Base-by-base conservation (phyloP, 2,113 vertebrate species). In the Antigone vipio region DNA sequence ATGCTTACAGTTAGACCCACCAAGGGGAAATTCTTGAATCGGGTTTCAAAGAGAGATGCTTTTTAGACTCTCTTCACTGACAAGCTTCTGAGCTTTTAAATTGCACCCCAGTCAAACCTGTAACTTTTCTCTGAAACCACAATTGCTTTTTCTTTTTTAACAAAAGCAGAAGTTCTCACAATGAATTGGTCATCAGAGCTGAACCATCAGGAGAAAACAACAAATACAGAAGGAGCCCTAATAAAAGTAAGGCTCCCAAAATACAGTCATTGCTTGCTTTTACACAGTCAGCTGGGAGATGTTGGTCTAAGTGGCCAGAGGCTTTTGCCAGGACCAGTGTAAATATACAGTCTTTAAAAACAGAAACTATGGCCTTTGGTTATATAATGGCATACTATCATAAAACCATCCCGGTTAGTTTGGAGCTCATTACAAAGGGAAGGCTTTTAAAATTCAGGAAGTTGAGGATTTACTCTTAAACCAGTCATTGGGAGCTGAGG, bases 391-490 rank as follows among this genome's bases (percentile, higher is more conserved):
- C 58, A 72, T 20, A 64, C 16, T 26, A 85, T 21, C 35, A 72
- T 29, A 56, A 87, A 92, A 64, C 29, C 29, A 45, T 30, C 40
- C 19, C 2, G 5, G 32, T 81, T 59, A 81, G n/a, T 60, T n/a
- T 85, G 88, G 76, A 89, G 66, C 40, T 89, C n/a, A 34, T 52
- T 9, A 5, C 50, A 73, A 69, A 30, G 11, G n/a, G 9, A 77
- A 77, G 24, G 52, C 22, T 91, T 87, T 93, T 89, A 89, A 78
- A 93, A 84, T 81, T 63, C 88, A 94, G 62, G 53, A 93, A 92
- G 52, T 12, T 60, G 32, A 60, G 49, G 49, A 73, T 91, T 87
- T 93, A 72, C 38, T 74, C 52, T 74, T 91, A 93, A 78, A 85
- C 11, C 49, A 66, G 59, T 40, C 47, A 10, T 0, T 69, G 30